These are phyloP conservation scores for Cephalotes varians DNA, from an alignment of 2,888 invertebrate species.

Conservation along the genomic window DNA sequence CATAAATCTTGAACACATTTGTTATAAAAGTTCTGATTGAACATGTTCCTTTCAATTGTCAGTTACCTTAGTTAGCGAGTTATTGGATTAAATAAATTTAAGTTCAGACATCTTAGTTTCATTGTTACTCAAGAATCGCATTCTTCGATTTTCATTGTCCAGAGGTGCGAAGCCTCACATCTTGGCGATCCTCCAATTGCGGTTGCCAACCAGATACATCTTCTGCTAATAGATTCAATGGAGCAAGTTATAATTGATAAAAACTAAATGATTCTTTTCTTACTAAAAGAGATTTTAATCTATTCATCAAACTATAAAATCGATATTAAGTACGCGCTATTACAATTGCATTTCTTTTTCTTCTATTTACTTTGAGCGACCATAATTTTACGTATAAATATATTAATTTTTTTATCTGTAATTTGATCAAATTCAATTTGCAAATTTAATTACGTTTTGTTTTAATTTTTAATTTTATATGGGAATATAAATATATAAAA, in stretches of 20 bases:
- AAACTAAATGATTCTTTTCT: not conserved
- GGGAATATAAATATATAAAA: not conserved
- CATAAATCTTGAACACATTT: not conserved
- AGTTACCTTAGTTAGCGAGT: constrained; percentile 46
- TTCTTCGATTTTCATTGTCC: constrained; percentile 56
- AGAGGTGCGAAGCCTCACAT: constrained; percentile 36
- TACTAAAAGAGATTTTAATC: not conserved
- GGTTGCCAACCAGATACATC: constrained; percentile 22
- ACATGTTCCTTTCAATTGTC: constrained; percentile 14
- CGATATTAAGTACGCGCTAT: not conserved
- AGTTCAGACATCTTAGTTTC: constrained; percentile 46
- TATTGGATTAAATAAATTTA: constrained; percentile 72
- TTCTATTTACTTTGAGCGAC: not conserved
- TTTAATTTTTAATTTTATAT: not conserved
- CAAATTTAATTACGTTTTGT: not conserved
- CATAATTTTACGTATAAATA: not conserved
- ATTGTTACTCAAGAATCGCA: constrained; percentile 53
- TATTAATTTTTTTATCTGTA: not conserved
- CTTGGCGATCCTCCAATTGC: constrained; percentile 63
- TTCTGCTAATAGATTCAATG: constrained; percentile 2
- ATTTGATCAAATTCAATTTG: no score
- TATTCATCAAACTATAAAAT: not conserved
- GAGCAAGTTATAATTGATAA: not conserved
- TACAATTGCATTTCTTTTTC: not conserved
- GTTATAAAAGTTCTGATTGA: not conserved